Base-by-base conservation (phyloP, 2,888 invertebrate species). In the Luffia ferchaultella region DNA sequence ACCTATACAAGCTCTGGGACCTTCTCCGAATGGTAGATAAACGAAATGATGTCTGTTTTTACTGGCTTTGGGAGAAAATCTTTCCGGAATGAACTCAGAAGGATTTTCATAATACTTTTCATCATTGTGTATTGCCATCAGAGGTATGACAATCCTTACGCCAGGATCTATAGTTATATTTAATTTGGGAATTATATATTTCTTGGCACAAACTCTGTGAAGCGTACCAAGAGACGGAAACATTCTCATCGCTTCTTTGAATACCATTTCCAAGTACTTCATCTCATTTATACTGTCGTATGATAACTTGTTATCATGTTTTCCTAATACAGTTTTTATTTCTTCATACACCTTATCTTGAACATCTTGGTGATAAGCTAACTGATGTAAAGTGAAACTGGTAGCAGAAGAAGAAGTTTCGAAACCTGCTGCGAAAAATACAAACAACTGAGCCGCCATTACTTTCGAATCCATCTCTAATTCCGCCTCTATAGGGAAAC, bases 361-460 rank as follows among this genome's bases (percentile, higher is more conserved):
- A 1, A 64, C 54, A 2, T 61, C 57, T 9, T 62, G 62, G 52
- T 68, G 58, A 5, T 58, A 55, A 1, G 70, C 68, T 1, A 71
- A 57, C 46, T 62, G 58, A 50, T 66, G 67, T 12, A 64, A 53
- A 1, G 61, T 59, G 20, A 59, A 68, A 52, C 69, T 68, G n/a
- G 72, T 63, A 2, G 60, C 57, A 12, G 60, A 58, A 15, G 64
- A 60, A 1, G 62, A 64, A 1, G 63, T 62, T 52, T 63, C 63
- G 46, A 61, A 64, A 1, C 64, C 65, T n/a, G 61, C 64, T 40
- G 53, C 56, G 19, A 62, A 62, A 46, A 60, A 63, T 44, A 63
- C 51, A 20, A 58, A 59, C 0, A 57, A 50, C 44, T 62, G 60
- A 3, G 59, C 58, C 7, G 47, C 51, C 52, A 55, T 52, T 40